Base-by-base conservation (phyloP, 2,113 vertebrate species). In the Eubucco bourcierii region DNA sequence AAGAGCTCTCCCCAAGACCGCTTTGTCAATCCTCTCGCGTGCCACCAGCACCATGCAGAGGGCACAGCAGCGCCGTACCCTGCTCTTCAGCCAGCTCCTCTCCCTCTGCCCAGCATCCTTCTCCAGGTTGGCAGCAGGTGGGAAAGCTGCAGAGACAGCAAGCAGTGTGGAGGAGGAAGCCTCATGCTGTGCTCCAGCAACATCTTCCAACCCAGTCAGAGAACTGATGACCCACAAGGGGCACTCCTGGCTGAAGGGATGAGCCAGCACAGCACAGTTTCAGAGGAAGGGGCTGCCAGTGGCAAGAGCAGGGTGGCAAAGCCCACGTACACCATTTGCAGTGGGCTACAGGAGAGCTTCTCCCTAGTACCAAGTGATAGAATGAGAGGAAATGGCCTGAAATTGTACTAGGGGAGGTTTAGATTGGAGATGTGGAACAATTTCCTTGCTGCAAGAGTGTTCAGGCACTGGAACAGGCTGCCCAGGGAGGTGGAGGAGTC, bases 211-310 rank as follows among this genome's bases (percentile, higher is more conserved):
- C 60, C 50, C 12, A 33, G 67, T 41, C 3, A 0, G 27, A 52
- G 55, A 41, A 56, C 14, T 2, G 5, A 20, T 0, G 44, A 34
- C 17, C 12, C 31, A 50, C 20, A 15, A 8, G 4, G n/a, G 33
- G 67, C 24, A 29, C 4, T 41, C 9, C 53, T 29, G 1, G 4
- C 9, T 1, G 1, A 7, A n/a, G 56, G 66, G 10, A 56, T 5
- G 2, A 84, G 67, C 17, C 60, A 56, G 65, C 59, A 60, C 21
- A 39, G 59, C 44, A 6, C 6, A 0, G 7, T 34, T 15, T 14
- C 8, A 1, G 29, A 71, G 58, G 41, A 27, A 20, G 37, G 65
- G 15, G 12, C 37, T 46, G 50, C 29, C 8, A 8, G 31, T 12
- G 34, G 20, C 25, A 67, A 27, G 25, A 7, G 34, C n/a, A 17